A percentile compares a stretch with the other conserved stretches of the same genome.
These are phyloP conservation scores for Crossocerus cetratus DNA, from an alignment of 2,888 invertebrate species.

Conservation along the genomic window DNA sequence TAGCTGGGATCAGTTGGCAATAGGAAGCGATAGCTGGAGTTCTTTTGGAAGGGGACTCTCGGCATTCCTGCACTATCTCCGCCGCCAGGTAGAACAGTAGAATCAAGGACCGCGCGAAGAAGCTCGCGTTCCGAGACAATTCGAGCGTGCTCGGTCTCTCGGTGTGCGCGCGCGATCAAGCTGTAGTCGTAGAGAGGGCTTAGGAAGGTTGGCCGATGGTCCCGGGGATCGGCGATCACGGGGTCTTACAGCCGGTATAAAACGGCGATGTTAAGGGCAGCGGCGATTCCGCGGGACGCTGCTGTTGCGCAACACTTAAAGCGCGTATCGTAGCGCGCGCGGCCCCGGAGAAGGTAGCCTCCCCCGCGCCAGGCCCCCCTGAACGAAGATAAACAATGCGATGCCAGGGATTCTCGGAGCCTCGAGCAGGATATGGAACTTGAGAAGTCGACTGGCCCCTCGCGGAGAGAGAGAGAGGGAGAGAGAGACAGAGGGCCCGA, in stretches of 20 bases:
- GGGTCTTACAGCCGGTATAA: constrained; percentile 59
- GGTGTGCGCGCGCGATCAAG: constrained; percentile 30
- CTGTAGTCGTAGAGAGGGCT: constrained; percentile 40
- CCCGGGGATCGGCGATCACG: constrained; percentile 48
- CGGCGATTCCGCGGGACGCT: constrained; percentile 52
- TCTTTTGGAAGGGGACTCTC: too few relatives aligned
- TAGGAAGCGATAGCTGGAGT: too few relatives aligned
- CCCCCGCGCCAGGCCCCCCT: constrained; percentile 30
- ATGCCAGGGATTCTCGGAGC: constrained; percentile 54
- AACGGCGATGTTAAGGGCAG: constrained; percentile 52
- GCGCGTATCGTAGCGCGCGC: constrained; percentile 45
- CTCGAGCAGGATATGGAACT: constrained; percentile 74
- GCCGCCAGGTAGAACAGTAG: neutral
- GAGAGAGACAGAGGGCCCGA: too few relatives aligned
- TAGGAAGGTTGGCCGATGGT: constrained; percentile 21
- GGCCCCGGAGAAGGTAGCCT: neutral
- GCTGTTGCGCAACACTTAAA: constrained; percentile 60
- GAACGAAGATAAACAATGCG: constrained; percentile 63
- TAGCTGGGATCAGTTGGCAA: too few relatives aligned
- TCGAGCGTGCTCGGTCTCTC: constrained; percentile 12
- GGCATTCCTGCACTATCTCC: neutral
- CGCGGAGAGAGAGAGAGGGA: too few relatives aligned
- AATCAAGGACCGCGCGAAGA: constrained; percentile 21
- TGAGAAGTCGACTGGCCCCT: constrained; percentile 55
- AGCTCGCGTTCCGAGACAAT: constrained; percentile 5